Evolutionary conservation across 2,113 vertebrate genomes (phyloP).

Genomic region (Colaptes auratus): DNA sequence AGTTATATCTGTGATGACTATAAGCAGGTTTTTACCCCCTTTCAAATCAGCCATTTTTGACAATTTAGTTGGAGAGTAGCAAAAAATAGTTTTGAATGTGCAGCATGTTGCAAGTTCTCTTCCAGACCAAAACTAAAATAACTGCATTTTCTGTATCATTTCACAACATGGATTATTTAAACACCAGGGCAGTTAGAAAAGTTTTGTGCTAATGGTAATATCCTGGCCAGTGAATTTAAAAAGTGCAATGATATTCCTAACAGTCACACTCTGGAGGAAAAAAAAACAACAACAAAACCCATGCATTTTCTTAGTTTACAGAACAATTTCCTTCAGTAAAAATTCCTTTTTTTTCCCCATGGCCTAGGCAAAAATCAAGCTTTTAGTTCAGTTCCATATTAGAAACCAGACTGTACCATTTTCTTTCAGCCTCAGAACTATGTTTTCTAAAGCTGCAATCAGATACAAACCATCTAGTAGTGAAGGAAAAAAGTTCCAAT

Average conservation of each 20-base stretch:
- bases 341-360: neutral
- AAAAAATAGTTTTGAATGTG: conserved; percentile 14
- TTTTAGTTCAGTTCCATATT: neutral
- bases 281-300: neutral
- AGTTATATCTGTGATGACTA: neutral
- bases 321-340: neutral
- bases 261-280: neutral
- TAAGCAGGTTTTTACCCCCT: neutral
- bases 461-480: neutral
- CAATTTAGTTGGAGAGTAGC: neutral
- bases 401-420: fast-evolving
- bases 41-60: conserved; percentile 57
- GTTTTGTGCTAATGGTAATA: neutral
- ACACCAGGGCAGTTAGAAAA: neutral
- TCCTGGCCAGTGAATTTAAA: neutral
- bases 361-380: neutral
- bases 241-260: neutral
- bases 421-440: neutral
- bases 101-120: neutral
- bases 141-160: neutral
- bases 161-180: neutral
- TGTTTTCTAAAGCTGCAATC: neutral
- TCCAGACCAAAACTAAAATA: neutral
- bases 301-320: neutral
- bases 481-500: neutral